phyloP scores from a whole-genome alignment of 2,888 invertebrate species.

The Oxyscelio sp. region DNA sequence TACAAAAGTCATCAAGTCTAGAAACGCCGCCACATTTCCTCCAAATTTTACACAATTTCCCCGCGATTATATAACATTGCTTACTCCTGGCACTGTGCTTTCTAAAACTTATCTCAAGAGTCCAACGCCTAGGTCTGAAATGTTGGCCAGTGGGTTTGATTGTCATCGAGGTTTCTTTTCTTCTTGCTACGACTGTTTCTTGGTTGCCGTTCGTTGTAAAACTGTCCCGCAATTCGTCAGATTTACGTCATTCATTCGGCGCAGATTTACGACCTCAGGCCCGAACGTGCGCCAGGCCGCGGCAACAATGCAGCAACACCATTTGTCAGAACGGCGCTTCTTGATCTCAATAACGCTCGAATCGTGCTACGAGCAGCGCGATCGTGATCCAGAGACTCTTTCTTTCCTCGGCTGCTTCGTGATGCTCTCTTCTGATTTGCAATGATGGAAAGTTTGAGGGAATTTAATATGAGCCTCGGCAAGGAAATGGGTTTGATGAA shows the following conservation, averaged over 20 bases:
- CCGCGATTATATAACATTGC: too few relatives aligned
- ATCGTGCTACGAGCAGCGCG: constrained; percentile 81
- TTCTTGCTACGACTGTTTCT: too few relatives aligned
- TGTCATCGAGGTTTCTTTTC: too few relatives aligned
- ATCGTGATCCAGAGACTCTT: constrained; percentile 79
- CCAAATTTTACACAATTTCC: too few relatives aligned
- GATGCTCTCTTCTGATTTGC: constrained; percentile 46
- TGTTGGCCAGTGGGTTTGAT: too few relatives aligned
- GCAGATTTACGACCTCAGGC: constrained; percentile 85
- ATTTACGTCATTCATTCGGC: constrained; percentile 70
- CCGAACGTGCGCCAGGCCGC: constrained; percentile 80
- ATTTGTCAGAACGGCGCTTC: constrained; percentile 88
- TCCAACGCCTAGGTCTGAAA: too few relatives aligned
- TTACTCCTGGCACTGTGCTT: too few relatives aligned
- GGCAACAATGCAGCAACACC: constrained; percentile 87
- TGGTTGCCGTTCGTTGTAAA: constrained; percentile 66
- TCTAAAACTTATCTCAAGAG: too few relatives aligned
- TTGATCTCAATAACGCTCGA: constrained; percentile 85
- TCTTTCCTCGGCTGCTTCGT: constrained; percentile 40
- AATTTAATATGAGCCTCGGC: neutral
- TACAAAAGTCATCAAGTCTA: too few relatives aligned
- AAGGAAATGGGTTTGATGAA: neutral
- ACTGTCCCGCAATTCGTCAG: constrained; percentile 74
- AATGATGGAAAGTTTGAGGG: constrained; percentile 40
- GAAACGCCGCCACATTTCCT: too few relatives aligned